phyloP scores from a whole-genome alignment of 2,113 vertebrate genomes.

The Sceloporus tristichus region DNA sequence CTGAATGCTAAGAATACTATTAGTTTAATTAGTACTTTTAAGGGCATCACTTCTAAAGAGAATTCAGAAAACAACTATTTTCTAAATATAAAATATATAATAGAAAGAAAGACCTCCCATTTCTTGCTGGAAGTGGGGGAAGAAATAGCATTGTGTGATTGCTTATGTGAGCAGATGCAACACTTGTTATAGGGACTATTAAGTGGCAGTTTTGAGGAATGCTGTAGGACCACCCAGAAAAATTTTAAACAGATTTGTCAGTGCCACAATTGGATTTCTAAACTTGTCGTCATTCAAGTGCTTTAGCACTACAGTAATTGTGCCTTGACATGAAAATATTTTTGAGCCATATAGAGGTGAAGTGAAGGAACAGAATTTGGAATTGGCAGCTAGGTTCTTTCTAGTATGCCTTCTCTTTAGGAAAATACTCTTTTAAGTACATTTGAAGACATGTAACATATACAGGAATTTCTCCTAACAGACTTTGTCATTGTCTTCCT shows the following conservation, averaged over 20 bases:
- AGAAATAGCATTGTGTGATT: neutral
- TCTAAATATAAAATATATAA: slow-evolving; percentile 13
- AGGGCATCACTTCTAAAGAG: neutral
- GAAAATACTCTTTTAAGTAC: neutral
- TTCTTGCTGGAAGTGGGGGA: neutral
- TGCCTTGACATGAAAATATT: slow-evolving; percentile 15
- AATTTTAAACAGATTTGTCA: slow-evolving; percentile 2
- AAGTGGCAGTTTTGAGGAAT: neutral
- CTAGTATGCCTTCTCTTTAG: neutral
- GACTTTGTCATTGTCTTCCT: neutral
- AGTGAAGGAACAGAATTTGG: neutral
- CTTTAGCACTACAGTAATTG: slow-evolving; percentile 2
- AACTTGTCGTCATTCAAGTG: slow-evolving; percentile 15
- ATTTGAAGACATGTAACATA: neutral
- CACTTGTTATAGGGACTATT: neutral
- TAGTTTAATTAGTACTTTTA: slow-evolving; percentile 22
- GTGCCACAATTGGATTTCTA: slow-evolving; percentile 28
- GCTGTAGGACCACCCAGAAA: slow-evolving; percentile 5
- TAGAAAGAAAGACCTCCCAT: neutral
- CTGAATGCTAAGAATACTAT: neutral
- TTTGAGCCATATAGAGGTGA: neutral
- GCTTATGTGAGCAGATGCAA: neutral
- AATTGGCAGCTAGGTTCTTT: neutral
- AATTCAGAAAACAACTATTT: neutral
- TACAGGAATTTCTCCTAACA: neutral